phyloP scores from a whole-genome alignment of 2,113 vertebrate species.

The Tetrax tetrax region DNA sequence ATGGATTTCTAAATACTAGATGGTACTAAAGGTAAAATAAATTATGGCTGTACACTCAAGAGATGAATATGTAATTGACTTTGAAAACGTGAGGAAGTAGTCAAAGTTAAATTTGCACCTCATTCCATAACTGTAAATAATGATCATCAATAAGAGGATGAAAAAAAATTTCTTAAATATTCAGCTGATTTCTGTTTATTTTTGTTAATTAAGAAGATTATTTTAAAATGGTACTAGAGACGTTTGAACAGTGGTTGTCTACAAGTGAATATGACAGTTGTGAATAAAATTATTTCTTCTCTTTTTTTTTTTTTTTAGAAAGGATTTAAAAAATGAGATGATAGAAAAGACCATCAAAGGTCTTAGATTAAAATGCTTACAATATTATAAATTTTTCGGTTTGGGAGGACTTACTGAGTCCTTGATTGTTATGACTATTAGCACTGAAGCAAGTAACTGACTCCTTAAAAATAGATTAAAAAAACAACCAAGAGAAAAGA shows the following conservation, averaged over 20 bases:
- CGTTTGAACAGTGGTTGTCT: neutral
- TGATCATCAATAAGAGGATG: neutral
- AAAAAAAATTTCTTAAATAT: neutral
- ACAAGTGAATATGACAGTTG: neutral
- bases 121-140: neutral
- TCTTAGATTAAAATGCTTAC: neutral
- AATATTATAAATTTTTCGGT: neutral
- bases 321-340: neutral
- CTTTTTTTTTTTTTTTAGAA: neutral
- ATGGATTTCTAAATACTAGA: neutral
- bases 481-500: neutral
- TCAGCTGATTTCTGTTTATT: neutral
- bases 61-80: neutral
- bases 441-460: neutral
- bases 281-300: neutral
- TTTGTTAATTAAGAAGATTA: neutral
- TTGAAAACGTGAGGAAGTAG: neutral
- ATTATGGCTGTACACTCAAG: accelerated
- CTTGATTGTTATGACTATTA: neutral
- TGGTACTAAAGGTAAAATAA: neutral
- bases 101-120: neutral
- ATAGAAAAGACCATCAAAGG: neutral
- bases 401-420: neutral
- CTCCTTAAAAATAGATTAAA: neutral
- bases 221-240: neutral